Evolutionary conservation across 2,888 invertebrate species (phyloP), one percentile per base, ranked within the genome.

Genomic region (Drosophila falleni): DNA sequence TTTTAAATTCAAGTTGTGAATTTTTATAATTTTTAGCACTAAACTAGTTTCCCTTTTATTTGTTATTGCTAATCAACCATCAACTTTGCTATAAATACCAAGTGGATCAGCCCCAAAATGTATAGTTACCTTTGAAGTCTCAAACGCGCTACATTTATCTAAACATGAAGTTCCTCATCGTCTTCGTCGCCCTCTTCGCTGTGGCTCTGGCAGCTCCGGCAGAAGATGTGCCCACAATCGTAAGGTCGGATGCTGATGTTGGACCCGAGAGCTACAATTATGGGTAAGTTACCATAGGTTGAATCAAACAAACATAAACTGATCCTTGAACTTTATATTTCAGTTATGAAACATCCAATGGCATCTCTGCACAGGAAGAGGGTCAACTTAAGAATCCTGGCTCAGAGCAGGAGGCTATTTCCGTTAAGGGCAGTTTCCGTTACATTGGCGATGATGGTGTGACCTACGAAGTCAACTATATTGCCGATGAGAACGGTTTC

Each of bases 401-500:
- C 0, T 1, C 66, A 1, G 94, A 94, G 8, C 0, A 80, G 0
- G 88, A 88, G 60, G 75, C 76, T 26, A 64, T 91, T 9, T 5
- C 71, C 10, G 91, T 90, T 0, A 19, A 29, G 0, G 92, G 92
- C 10, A 54, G 72, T 3, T 91, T 91, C 91, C 86, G 91, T 1
- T 94, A 92, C 92, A 90, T 94, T 0, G 94, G 91, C 11, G 93
- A 93, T 49, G 94, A 95, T 80, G 94, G 94, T 8, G 91, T 93
- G 9, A 92, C 92, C 0, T 95, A 95, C 90, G 93, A 93, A 3
- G 94, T 95, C 59, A 94, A 47, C 70, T 92, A 91, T 53, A 10
- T 89, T 31, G 92, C 92, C 56, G 91, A 92, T 74, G 88, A 90
- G 82, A 91, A 92, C 55, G 92, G 92, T 74, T 92, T 85, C 89